Percentiles rank a stretch among this genome's conserved stretches.
Evolutionary conservation across 2,113 vertebrate species (phyloP).

Genomic region (Acanthisitta chloris): DNA sequence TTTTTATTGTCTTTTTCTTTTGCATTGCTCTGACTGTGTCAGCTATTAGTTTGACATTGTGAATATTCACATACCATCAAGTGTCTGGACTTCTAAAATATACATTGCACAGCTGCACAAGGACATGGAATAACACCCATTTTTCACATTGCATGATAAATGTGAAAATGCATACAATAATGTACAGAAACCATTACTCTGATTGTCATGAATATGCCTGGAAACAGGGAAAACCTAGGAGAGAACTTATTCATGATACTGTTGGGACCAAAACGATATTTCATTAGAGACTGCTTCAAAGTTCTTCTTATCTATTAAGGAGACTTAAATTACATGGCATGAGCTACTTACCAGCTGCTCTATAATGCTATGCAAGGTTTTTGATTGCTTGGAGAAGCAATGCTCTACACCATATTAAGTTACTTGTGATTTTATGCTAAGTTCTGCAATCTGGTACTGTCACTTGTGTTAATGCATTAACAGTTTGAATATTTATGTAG

Average conservation of each 20-base stretch:
- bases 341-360: slow-evolving; percentile 48
- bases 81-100: slow-evolving; percentile 30
- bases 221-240: slow-evolving; percentile 41
- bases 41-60: background rate
- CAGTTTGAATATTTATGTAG: background rate
- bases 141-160: slow-evolving; percentile 40
- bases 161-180: slow-evolving; percentile 50
- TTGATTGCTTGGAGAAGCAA: slow-evolving; percentile 46
- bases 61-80: background rate
- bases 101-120: background rate
- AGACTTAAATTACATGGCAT: slow-evolving; percentile 28
- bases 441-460: slow-evolving; percentile 41
- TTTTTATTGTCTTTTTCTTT: slow-evolving; percentile 38
- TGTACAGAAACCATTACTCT: slow-evolving; percentile 37
- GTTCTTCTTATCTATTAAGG: slow-evolving; percentile 13
- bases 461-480: slow-evolving; percentile 15
- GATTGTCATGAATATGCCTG: slow-evolving; percentile 27
- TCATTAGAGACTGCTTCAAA: slow-evolving; percentile 36
- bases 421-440: slow-evolving; percentile 57
- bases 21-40: background rate
- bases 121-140: slow-evolving; percentile 7
- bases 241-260: slow-evolving; percentile 35
- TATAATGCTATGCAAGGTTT: slow-evolving; percentile 49
- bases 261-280: slow-evolving; percentile 21
- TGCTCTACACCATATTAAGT: background rate